Conservation (phyloP, 2,888 invertebrate species). For the Drosophila mettleri region DNA sequence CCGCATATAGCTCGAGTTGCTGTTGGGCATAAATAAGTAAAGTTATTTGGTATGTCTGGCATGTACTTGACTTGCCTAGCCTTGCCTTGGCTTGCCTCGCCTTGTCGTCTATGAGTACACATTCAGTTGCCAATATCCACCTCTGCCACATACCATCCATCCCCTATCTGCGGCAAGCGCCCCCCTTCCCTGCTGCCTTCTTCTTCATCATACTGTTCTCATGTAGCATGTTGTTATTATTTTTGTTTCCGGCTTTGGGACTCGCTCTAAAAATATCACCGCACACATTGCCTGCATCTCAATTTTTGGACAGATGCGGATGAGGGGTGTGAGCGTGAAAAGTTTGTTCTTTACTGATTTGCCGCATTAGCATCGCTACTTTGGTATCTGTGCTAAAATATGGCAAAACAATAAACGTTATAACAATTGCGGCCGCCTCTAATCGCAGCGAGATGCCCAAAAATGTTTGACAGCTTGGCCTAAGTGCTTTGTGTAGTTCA, state of each 20-base stretch:
- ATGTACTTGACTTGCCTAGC: slow-evolving; percentile 54
- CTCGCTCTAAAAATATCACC: slow-evolving; percentile 54
- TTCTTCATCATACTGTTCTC: background rate
- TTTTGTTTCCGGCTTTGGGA: slow-evolving; percentile 30
- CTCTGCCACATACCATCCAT: background rate
- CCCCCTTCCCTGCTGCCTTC: background rate
- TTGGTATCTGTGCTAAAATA: slow-evolving; percentile 55
- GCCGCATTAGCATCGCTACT: slow-evolving; percentile 55
- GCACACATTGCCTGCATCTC: slow-evolving; percentile 77
- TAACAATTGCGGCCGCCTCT: slow-evolving; percentile 55
- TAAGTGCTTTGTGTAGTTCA: slow-evolving; percentile 47
- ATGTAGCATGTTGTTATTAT: slow-evolving; percentile 52
- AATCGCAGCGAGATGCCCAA: slow-evolving; percentile 47
- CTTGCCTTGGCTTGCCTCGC: background rate
- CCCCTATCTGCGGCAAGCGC: background rate
- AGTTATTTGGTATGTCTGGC: slow-evolving; percentile 75
- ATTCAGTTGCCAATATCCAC: slow-evolving; percentile 16
- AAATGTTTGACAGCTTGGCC: slow-evolving; percentile 61
- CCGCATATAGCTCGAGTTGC: slow-evolving; percentile 33
- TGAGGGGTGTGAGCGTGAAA: background rate
- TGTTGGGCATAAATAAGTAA: slow-evolving; percentile 67
- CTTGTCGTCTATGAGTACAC: slow-evolving; percentile 6
- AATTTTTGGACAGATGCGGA: slow-evolving; percentile 41
- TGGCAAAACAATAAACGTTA: slow-evolving; percentile 76
- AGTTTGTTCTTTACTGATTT: slow-evolving; percentile 31